These are phyloP conservation scores for Hirtodrosophila alboralis DNA, from an alignment of 2,888 invertebrate genomes.

Conservation along the genomic window DNA sequence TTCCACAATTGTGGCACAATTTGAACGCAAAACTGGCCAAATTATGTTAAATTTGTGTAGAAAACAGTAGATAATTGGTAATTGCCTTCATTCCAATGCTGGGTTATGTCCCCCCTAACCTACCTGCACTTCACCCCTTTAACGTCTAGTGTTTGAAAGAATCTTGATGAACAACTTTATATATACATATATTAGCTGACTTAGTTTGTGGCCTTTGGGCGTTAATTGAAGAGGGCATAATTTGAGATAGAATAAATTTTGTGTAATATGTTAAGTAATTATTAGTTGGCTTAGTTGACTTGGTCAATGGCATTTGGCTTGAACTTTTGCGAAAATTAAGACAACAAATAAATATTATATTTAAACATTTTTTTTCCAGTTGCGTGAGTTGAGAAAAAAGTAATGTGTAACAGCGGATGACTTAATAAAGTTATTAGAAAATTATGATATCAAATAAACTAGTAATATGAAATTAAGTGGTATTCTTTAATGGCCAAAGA, in stretches of 20 bases:
- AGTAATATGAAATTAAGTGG: not conserved
- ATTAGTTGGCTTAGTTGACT: constrained; percentile 35
- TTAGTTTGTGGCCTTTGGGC: constrained; percentile 59
- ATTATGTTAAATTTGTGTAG: constrained; percentile 81
- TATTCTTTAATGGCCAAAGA: no score
- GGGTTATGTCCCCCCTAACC: constrained; percentile 12
- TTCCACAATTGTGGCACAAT: constrained; percentile 78
- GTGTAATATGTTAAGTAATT: constrained; percentile 57
- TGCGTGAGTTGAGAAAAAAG: not conserved
- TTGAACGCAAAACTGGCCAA: constrained; percentile 80
- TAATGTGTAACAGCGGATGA: constrained; percentile 2
- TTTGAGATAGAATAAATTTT: constrained; percentile 45
- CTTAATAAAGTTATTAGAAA: constrained; percentile 2
- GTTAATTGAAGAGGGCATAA: constrained; percentile 76
- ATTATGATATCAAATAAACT: no score
- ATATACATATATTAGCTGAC: constrained; percentile 36
- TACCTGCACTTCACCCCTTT: no score
- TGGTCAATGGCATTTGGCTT: constrained; percentile 43
- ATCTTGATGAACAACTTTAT: constrained; percentile 36
- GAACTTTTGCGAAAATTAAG: constrained; percentile 24
- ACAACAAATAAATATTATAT: not conserved
- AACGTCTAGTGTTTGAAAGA: constrained; percentile 15
- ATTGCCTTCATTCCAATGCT: constrained; percentile 71
- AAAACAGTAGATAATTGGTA: constrained; percentile 82
- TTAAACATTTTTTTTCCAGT: no score